Percentiles rank a stretch among this genome's conserved stretches.
Evolutionary conservation across 2,797 vertebrate genomes (phyloP).

Genomic region (Aphelocoma californica): DNA sequence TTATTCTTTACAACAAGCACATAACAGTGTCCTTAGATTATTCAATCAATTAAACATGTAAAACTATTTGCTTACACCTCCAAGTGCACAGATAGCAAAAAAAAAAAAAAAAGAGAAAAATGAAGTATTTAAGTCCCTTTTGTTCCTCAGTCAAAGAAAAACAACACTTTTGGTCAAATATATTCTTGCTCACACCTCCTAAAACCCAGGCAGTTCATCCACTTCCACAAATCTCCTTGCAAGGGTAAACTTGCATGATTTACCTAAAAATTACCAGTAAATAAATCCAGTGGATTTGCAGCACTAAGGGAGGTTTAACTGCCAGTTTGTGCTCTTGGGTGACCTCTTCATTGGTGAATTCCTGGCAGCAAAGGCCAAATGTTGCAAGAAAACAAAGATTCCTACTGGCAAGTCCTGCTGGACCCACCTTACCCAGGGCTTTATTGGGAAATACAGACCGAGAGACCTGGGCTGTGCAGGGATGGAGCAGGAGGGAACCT

Average conservation of each 20-base stretch:
- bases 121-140: not conserved
- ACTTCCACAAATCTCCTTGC: not conserved
- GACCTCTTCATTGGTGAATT: not conserved
- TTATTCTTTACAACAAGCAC: not conserved
- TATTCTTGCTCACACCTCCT: not conserved
- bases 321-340: not conserved
- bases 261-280: not conserved
- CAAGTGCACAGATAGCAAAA: not conserved
- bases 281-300: slow-evolving; percentile 3
- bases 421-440: not conserved
- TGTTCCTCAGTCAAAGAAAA: not conserved
- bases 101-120: not conserved
- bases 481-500: not conserved
- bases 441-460: not conserved
- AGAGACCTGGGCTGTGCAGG: rapidly evolving
- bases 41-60: not conserved
- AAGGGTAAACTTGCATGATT: not conserved
- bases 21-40: not conserved
- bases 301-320: not conserved
- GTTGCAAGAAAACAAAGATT: not conserved
- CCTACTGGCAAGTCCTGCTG: not conserved
- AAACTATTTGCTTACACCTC: not conserved
- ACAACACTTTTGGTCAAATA: not conserved
- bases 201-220: not conserved
- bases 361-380: not conserved